Conservation (phyloP, 35 echinoderm and acorn worm species). For the Anneissia japonica region DNA sequence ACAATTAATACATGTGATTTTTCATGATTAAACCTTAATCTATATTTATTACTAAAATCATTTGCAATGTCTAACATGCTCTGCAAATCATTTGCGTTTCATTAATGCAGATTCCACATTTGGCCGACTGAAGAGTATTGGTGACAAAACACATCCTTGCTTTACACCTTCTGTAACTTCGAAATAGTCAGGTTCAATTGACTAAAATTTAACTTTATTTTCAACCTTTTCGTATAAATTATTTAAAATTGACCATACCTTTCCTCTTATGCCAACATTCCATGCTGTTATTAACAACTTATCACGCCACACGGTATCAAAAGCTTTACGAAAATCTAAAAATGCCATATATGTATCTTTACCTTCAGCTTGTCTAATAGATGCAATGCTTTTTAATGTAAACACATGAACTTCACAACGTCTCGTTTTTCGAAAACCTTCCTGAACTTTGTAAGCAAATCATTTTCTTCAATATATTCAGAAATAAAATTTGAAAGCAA, state of each 20-base stretch:
- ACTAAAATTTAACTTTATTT: neutral
- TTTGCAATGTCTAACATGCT: too few species aligned
- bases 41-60: too few species aligned
- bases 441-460: too few species aligned
- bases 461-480: too few species aligned
- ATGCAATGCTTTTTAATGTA: neutral
- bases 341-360: neutral
- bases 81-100: too few species aligned
- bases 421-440: too few species aligned
- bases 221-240: neutral
- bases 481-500: too few species aligned
- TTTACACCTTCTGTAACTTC: neutral
- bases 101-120: too few species aligned
- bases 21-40: too few species aligned
- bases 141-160: neutral
- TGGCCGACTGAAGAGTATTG: neutral
- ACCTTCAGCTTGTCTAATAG: neutral
- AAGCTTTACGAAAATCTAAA: neutral
- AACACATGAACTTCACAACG: too few species aligned
- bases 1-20: too few species aligned
- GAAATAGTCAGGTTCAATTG: too few species aligned
- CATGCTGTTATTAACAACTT: neutral
- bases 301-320: neutral
- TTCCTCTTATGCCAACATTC: neutral
- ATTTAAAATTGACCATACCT: neutral